Percentiles rank a stretch among this genome's conserved stretches.
phyloP scores from a whole-genome alignment of 2,113 vertebrate species.

The Micronycteris hirsuta region DNA sequence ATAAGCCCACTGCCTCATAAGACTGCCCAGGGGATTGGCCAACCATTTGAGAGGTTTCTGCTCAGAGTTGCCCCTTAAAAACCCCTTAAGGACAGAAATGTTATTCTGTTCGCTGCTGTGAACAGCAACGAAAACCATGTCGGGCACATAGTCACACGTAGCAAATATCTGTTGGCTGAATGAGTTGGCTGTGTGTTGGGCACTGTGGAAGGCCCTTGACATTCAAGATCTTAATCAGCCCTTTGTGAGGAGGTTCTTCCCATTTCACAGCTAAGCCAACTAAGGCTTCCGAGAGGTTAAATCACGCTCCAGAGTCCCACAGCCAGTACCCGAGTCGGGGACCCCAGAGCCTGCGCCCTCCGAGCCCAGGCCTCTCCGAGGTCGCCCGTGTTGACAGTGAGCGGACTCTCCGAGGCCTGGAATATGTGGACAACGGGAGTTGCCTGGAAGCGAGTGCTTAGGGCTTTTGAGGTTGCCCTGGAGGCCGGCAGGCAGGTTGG shows the following conservation, averaged over 20 bases:
- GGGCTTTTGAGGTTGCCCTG: not conserved
- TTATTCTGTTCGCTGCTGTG: not conserved
- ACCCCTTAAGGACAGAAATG: not conserved
- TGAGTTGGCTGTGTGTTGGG: not conserved
- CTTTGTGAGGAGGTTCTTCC: not conserved
- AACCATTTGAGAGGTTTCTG: not conserved
- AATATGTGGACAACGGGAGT: rapidly evolving
- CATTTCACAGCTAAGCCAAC: not conserved
- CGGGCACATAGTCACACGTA: not conserved
- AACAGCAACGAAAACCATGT: not conserved
- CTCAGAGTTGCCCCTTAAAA: not conserved
- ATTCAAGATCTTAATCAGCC: not conserved
- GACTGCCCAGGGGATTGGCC: not conserved
- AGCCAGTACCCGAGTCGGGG: not conserved
- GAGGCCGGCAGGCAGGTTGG: not conserved
- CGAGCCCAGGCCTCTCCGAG: not conserved
- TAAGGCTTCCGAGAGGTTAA: not conserved
- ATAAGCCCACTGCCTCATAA: not conserved
- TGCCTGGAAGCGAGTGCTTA: not conserved
- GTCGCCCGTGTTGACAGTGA: not conserved
- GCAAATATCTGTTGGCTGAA: not conserved
- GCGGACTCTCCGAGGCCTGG: not conserved
- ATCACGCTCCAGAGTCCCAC: not conserved
- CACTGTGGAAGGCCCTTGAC: not conserved
- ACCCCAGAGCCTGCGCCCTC: not conserved